These are phyloP conservation scores for Frankliniella intonsa DNA, from an alignment of 2,888 invertebrate species.

Conservation along the genomic window DNA sequence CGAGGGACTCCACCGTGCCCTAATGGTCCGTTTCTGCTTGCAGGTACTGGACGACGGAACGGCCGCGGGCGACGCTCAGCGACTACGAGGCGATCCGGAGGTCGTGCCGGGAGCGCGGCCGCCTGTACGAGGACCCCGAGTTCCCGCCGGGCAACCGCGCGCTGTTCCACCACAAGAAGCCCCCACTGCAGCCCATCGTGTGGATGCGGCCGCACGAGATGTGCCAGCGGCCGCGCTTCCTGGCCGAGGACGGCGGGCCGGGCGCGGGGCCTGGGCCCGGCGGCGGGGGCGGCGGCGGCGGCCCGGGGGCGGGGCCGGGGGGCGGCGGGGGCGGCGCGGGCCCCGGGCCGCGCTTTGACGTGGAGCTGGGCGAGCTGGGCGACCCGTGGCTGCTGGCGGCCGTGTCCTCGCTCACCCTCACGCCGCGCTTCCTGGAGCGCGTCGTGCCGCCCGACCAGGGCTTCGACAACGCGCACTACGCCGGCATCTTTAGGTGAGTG, in stretches of 20 bases:
- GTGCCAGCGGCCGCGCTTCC: slow-evolving; percentile 60
- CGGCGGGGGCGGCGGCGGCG: slow-evolving; percentile 29
- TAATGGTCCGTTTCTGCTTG: slow-evolving; percentile 10
- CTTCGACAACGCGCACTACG: slow-evolving; percentile 58
- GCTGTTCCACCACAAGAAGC: slow-evolving; percentile 55
- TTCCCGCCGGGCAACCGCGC: slow-evolving; percentile 55
- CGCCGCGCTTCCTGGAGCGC: slow-evolving; percentile 62
- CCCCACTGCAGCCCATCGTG: slow-evolving; percentile 53
- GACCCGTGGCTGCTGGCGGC: slow-evolving; percentile 61
- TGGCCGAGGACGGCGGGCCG: slow-evolving; percentile 47
- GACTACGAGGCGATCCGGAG: slow-evolving; percentile 53
- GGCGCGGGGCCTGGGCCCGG: slow-evolving; percentile 38
- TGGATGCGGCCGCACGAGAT: slow-evolving; percentile 70
- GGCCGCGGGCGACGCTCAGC: slow-evolving; percentile 44
- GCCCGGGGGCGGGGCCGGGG: slow-evolving; percentile 31
- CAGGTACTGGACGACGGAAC: slow-evolving; percentile 53
- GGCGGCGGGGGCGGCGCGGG: slow-evolving; percentile 28
- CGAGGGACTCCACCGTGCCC: neutral
- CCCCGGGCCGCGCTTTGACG: slow-evolving; percentile 46
- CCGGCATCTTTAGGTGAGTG: slow-evolving; percentile 61
- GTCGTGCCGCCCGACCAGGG: slow-evolving; percentile 62
- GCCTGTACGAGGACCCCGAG: slow-evolving; percentile 59
- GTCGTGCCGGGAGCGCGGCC: slow-evolving; percentile 53
- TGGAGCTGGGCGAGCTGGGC: slow-evolving; percentile 56
- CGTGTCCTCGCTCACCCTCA: slow-evolving; percentile 60